Evolutionary conservation across 2,888 invertebrate species (phyloP), one percentile per base, ranked within the genome.

Genomic region (Marronus borbonicus): DNA sequence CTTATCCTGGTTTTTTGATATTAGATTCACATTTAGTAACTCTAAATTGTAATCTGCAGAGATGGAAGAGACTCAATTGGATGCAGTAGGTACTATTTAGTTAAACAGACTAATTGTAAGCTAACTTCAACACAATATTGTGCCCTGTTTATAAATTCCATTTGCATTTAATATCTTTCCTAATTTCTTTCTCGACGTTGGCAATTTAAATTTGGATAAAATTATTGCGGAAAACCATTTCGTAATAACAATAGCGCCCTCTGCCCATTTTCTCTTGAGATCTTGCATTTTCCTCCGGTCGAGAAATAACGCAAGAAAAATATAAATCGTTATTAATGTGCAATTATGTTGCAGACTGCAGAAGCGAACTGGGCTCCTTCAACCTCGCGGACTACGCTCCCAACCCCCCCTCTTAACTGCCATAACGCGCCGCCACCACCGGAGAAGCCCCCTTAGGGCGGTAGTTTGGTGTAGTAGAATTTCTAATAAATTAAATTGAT

Each of bases 401-500:
- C 52, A 17, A 7, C 5, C 52, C 52, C 52, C 14, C 52, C 17
- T 14, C 52, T n/a, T 7, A n/a, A n/a, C 14, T 17, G 5, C 17
- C 14, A 52, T n/a, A 17, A 7, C 52, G 52, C 52, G 52, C 12
- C 66, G 49, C 66, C 49, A 49, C 49, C n/a, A 65, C 65, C 28
- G 7, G 49, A 17, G n/a, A 36, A 36, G 31, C 31, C 20, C 24
- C 66, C 20, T 24, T 50, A 14, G 24, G 66, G 3, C 49, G 20
- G 60, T 60, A 60, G 60, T 24, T 60, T 20, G 20, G 24, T 60
- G 60, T 28, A 60, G 80, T 79, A 80, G 80, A 81, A 80, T 84
- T 85, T 85, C 85, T 87, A 86, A 86, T 86, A 86, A 87, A 86
- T 84, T 84, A 86, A 86, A 87, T 87, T 86, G 86, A 86, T 87